Percentiles rank a stretch among this genome's conserved stretches.
These are phyloP conservation scores for Nebria salina DNA, from an alignment of 2,888 invertebrate genomes.

Conservation along the genomic window DNA sequence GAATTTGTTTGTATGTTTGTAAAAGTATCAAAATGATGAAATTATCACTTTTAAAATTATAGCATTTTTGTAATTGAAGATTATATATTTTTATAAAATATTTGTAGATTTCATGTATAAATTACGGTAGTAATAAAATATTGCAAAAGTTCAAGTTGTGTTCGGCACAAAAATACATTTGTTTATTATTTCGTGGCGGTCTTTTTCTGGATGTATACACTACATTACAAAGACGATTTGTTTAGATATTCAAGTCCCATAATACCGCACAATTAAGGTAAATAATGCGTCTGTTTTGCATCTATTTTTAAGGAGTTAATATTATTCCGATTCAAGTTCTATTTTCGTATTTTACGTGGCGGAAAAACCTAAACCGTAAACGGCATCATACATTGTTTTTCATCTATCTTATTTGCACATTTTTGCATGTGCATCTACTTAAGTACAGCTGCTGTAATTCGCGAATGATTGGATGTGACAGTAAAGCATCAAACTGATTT, in stretches of 20 bases:
- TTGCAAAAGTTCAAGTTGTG: neutral
- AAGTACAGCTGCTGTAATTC: no score
- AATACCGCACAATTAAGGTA: neutral
- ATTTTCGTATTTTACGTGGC: neutral
- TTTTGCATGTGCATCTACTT: neutral
- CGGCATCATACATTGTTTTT: neutral
- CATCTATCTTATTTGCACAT: neutral
- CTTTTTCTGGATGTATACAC: neutral
- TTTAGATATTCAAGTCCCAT: neutral
- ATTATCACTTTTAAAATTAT: no score
- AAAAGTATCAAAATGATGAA: no score
- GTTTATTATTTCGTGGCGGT: neutral
- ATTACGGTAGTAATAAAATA: neutral
- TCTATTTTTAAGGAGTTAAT: neutral
- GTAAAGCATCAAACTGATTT: neutral
- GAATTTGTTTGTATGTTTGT: neutral
- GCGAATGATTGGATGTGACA: neutral
- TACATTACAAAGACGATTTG: neutral
- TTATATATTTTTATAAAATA: neutral
- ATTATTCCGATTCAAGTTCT: neutral
- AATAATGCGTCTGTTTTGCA: neutral
- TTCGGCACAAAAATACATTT: neutral
- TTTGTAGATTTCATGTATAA: neutral
- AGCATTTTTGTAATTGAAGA: no score
- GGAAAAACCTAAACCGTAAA: neutral